These are phyloP conservation scores for Sinonovacula constricta DNA, from an alignment of 1,140 invertebrate species.

Conservation along the genomic window DNA sequence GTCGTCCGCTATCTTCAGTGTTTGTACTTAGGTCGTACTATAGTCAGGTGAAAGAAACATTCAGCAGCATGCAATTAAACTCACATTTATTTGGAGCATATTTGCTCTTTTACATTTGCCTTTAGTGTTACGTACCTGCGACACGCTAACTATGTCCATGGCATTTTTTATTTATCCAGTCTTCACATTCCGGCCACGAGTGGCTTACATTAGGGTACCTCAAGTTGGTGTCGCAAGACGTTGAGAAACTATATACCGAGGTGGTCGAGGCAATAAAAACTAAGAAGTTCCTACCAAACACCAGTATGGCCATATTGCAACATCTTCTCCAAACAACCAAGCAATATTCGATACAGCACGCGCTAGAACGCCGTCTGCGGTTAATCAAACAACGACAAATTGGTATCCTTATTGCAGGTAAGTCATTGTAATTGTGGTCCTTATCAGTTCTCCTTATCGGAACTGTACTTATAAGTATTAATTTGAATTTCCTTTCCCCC, in stretches of 20 bases:
- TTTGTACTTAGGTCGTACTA: no score
- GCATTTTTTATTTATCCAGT: no score
- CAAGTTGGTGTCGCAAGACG: no score
- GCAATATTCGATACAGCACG: slow-evolving; percentile 9
- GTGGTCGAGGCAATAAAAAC: background rate
- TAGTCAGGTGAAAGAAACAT: no score
- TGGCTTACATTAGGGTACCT: no score
- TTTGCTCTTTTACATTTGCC: no score
- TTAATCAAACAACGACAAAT: slow-evolving; percentile 3
- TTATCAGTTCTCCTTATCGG: background rate
- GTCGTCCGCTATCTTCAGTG: no score
- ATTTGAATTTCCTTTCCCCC: background rate
- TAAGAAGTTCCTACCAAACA: background rate
- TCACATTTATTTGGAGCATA: no score
- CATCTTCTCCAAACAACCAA: background rate
- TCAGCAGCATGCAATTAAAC: no score
- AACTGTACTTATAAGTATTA: background rate
- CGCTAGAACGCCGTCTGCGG: background rate
- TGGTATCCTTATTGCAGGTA: slow-evolving; percentile 17
- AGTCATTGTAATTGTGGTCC: background rate
- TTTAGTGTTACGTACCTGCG: no score
- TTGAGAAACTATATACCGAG: background rate
- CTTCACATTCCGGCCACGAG: no score
- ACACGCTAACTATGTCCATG: no score
- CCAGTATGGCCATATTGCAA: background rate